Conservation (phyloP, 2,113 vertebrate genomes). For the Sialia sialis region DNA sequence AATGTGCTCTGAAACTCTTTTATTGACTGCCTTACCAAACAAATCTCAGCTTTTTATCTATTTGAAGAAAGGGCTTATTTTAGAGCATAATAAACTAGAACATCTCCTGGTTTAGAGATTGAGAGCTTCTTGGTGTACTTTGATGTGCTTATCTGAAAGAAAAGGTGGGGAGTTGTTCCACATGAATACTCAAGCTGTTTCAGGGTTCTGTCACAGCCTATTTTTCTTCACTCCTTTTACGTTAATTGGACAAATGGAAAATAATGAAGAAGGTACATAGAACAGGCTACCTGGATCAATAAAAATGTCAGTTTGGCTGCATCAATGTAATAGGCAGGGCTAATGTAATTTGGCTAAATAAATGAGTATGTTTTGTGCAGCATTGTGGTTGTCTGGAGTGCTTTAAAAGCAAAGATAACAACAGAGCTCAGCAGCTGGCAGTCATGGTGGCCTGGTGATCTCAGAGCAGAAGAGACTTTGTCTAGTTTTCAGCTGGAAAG, state of each 20-base stretch:
- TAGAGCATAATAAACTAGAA: background rate
- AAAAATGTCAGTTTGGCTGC: conserved; percentile 1
- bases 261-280: conserved; percentile 6
- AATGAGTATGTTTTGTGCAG: background rate
- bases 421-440: background rate
- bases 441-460: background rate
- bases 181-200: background rate
- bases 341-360: conserved; percentile 12
- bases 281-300: conserved; percentile 5
- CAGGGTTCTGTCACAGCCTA: background rate
- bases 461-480: background rate
- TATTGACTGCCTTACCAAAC: background rate
- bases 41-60: background rate
- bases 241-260: conserved; percentile 33
- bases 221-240: conserved; percentile 13
- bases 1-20: background rate
- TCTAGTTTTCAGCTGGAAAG: background rate
- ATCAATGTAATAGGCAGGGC: background rate
- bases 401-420: background rate
- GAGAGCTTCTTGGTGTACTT: background rate
- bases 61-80: background rate
- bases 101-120: background rate
- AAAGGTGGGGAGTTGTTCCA: background rate
- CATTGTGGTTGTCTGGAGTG: background rate
- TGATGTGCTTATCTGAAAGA: background rate